phyloP scores from a whole-genome alignment of 2,113 vertebrate species.

The Anser brachyrhynchus region DNA sequence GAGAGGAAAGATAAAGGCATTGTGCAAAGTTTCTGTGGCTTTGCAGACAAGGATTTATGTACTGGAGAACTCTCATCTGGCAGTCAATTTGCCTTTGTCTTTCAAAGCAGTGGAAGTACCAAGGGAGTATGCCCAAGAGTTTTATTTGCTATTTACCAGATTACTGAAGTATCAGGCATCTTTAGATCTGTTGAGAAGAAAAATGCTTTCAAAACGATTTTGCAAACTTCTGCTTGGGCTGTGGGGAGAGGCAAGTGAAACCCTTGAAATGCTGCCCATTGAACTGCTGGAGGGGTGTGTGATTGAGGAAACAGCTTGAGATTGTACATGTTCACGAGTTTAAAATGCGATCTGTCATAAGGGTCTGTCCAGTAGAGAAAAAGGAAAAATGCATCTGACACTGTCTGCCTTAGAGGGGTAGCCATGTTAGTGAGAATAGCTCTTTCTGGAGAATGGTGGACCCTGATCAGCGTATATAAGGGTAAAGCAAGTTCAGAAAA shows the following conservation, averaged over 20 bases:
- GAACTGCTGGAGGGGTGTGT: background rate
- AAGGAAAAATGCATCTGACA: background rate
- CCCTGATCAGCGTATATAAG: background rate
- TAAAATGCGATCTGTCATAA: background rate
- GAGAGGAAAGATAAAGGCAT: conserved; percentile 66
- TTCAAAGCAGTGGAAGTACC: conserved; percentile 65
- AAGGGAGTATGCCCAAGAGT: conserved; percentile 39
- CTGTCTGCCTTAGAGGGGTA: background rate
- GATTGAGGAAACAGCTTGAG: conserved; percentile 1
- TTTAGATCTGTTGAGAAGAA: conserved; percentile 49
- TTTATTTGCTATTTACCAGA: conserved; percentile 69
- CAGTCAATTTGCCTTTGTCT: conserved; percentile 71
- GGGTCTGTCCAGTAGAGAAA: background rate
- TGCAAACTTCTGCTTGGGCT: conserved; percentile 35
- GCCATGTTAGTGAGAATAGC: background rate
- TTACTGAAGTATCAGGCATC: conserved; percentile 46
- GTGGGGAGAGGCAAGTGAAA: conserved; percentile 26
- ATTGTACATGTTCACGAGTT: background rate
- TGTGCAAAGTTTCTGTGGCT: conserved; percentile 70
- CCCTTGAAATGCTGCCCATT: conserved; percentile 26
- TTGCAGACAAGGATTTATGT: conserved; percentile 68
- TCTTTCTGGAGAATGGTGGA: background rate
- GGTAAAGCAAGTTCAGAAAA: background rate
- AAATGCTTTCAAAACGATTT: conserved; percentile 59
- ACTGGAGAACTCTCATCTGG: conserved; percentile 67